These are phyloP conservation scores for Meda fulgida DNA, from an alignment of 2,797 vertebrate genomes.

Conservation along the genomic window DNA sequence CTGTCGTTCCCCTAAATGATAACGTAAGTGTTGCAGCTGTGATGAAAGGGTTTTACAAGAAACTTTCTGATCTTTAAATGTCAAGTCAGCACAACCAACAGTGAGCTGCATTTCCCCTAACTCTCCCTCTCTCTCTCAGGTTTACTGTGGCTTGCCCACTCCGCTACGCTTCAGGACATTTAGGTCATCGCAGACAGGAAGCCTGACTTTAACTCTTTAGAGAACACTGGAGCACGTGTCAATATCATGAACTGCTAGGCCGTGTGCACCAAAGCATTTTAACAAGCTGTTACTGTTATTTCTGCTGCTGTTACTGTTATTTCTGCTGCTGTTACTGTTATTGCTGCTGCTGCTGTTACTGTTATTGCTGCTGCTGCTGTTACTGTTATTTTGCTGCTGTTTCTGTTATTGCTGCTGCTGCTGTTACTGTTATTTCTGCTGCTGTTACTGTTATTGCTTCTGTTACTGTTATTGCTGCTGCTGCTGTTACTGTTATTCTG, in stretches of 20 bases:
- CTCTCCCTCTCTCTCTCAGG: slow-evolving; percentile 5
- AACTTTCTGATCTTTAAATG: slow-evolving; percentile 51
- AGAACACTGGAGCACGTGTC: background rate
- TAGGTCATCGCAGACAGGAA: slow-evolving; percentile 54
- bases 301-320: no score
- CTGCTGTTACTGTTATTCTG: no score
- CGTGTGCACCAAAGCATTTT: background rate
- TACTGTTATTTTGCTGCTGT: no score
- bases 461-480: no score
- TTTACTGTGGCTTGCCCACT: slow-evolving; percentile 58
- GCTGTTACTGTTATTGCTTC: no score
- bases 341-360: no score
- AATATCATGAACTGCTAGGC: no score
- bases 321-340: no score
- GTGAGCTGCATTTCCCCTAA: slow-evolving; percentile 6
- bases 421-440: no score
- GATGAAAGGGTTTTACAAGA: slow-evolving; percentile 38
- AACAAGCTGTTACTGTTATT: background rate
- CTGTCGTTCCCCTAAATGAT: slow-evolving; percentile 29
- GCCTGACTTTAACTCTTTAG: background rate
- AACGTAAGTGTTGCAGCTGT: background rate
- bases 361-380: no score
- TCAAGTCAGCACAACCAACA: slow-evolving; percentile 20
- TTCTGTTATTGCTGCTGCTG: no score
- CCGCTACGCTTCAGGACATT: slow-evolving; percentile 67